Evolutionary conservation across 2,113 vertebrate species (phyloP).

Genomic region (Ciconia maguari): DNA sequence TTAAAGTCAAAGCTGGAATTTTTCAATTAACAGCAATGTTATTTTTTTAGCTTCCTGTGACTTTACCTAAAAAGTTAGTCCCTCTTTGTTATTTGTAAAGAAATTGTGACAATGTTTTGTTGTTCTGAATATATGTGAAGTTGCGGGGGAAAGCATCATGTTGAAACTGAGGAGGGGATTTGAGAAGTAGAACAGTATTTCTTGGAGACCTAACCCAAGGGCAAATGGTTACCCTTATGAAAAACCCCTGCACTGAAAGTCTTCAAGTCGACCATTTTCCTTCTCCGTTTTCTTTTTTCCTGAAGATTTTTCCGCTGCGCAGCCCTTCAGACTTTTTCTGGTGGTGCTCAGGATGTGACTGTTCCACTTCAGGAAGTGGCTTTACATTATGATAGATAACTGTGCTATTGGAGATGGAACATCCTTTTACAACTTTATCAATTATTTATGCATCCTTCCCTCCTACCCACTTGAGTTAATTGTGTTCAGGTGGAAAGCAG

Average conservation of each 20-base stretch:
- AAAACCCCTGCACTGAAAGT: background rate
- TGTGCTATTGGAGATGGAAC: background rate
- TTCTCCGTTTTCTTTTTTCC: background rate
- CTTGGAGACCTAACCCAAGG: background rate
- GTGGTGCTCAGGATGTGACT: background rate
- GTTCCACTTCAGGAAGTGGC: background rate
- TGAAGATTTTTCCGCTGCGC: accelerated
- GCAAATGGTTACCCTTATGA: background rate
- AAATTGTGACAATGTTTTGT: background rate
- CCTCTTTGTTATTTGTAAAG: background rate
- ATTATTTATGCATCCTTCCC: background rate
- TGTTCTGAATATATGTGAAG: background rate
- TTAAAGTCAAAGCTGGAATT: background rate
- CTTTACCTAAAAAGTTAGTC: background rate
- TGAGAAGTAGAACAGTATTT: background rate
- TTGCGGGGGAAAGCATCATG: accelerated
- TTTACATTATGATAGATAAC: background rate
- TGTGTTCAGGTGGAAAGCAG: background rate
- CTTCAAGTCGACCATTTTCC: background rate
- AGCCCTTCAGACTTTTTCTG: background rate
- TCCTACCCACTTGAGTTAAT: background rate
- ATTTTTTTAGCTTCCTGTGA: background rate
- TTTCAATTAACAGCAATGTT: background rate
- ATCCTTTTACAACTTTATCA: background rate
- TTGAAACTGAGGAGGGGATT: background rate